Evolutionary conservation across 1,140 invertebrate species (phyloP), one percentile per base, ranked within the genome.

Genomic region (Melitaea cinxia): DNA sequence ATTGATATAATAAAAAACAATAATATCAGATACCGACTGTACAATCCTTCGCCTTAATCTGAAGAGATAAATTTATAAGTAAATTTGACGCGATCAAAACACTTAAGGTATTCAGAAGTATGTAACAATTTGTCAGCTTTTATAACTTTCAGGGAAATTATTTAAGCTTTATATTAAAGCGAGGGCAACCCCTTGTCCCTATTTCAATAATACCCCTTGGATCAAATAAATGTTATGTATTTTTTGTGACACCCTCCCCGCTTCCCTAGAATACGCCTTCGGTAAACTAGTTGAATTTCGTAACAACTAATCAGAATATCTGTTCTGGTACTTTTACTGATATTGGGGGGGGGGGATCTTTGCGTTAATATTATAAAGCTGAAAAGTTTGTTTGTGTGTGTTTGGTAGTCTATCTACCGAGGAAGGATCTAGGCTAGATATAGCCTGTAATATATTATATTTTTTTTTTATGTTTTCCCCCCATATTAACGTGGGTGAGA

Each of bases 111-210:
- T 63, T 67, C 59, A 39, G 49, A 65, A 60, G 66, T 68, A 65
- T 69, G 62, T 69, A 72, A 69, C 66, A 69, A 72, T 69, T 72
- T 72, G 70, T 69, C 70, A 69, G 70, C 62, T 69, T 63, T 72
- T 69, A 63, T 66, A 69, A 69, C 67, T 69, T 69, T 23, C 19
- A 49, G 42, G 60, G 61, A 72, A 26, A 72, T 72, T 67, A 72
- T 69, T 72, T 72, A 72, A 59, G 59, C 57, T 33, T 65, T 66
- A 65, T 72, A n/a, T 72, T 69, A 65, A 58, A 57, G 9, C 14
- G 45, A 54, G 59, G 65, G 47, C 30, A 24, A 21, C 60, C 26
- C 56, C 47, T 42, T 30, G 9, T 49, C 56, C 45, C 56, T 28
- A 59, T 68, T 67, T 71, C 39, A 68, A 67, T 68, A 60, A 71